Evolutionary conservation across 2,888 invertebrate species (phyloP), one percentile per base, ranked within the genome.

Genomic region (Keiferia lycopersicella): DNA sequence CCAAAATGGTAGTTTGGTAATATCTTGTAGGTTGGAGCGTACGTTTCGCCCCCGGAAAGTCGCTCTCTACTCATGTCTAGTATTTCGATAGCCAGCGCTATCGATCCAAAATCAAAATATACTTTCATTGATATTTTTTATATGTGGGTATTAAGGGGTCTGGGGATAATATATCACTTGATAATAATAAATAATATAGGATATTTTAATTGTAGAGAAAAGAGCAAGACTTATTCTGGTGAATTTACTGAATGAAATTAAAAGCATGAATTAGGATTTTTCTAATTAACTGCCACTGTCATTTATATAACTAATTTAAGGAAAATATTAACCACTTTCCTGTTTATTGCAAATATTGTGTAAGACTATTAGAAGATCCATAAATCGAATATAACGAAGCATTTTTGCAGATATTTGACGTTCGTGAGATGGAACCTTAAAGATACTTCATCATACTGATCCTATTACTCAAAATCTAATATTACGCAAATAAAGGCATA

Each of bases 141-240:
- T 79, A 73, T 73, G 67, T 69, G 70, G 67, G 67, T 66, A 66
- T 66, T 68, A 65, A 64, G 69, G 70, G 67, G 68, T 70, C 68
- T 67, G 67, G 70, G 67, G 69, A 71, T 73, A 73, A 61, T 50
- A 61, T 71, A 71, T 73, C 69, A 72, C 74, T 74, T 67, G 73
- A 73, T 74, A 74, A 73, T 75, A 73, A 71, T 69, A 64, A 34
- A 68, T 75, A 75, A 30, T 48, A 64, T 66, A 66, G 74, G 71
- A 72, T 77, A 76, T 74, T 61, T 68, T 73, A 75, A 76, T 76
- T 75, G 73, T 73, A 76, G 67, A 73, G 64, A 67, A 67, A 78
- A 73, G 76, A 75, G 72, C 75, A 73, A 78, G 75, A 76, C 76
- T 76, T 79, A 76, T 77, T 77, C 75, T 76, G 73, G 72, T 76